Percentiles rank a stretch among this genome's conserved stretches.
Evolutionary conservation across 2,888 invertebrate genomes (phyloP).

Genomic region (Hypolimnas misippus): DNA sequence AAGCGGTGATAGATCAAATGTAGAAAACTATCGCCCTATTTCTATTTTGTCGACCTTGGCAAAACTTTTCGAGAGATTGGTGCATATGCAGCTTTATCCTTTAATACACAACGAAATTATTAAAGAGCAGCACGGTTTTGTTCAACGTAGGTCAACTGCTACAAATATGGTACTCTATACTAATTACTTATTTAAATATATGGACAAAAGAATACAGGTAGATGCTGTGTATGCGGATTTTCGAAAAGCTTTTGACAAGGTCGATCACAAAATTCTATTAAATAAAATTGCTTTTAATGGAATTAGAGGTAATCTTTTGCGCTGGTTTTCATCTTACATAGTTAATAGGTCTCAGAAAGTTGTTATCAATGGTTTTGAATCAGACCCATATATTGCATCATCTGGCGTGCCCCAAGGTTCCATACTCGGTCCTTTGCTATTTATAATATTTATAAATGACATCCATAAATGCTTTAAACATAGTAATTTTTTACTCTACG

Average conservation of each 20-base stretch:
- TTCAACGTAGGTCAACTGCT: slow-evolving; percentile 37
- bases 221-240: slow-evolving; percentile 35
- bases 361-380: slow-evolving; percentile 19
- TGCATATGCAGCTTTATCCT: slow-evolving; percentile 37
- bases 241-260: slow-evolving; percentile 26
- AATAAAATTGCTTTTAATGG: slow-evolving; percentile 29
- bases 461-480: neutral
- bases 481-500: neutral
- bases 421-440: neutral
- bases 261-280: slow-evolving; percentile 24
- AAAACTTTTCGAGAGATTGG: slow-evolving; percentile 39
- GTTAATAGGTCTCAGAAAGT: slow-evolving; percentile 21
- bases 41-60: slow-evolving; percentile 37
- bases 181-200: slow-evolving; percentile 28
- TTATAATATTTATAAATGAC: neutral
- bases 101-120: slow-evolving; percentile 34
- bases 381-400: slow-evolving; percentile 2
- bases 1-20: slow-evolving; percentile 18
- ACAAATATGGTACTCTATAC: slow-evolving; percentile 37
- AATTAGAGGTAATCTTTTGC: slow-evolving; percentile 19
- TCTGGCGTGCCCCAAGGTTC: neutral
- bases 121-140: slow-evolving; percentile 42
- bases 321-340: slow-evolving; percentile 25
- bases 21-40: slow-evolving; percentile 35
- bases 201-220: slow-evolving; percentile 33